Evolutionary conservation across 1,140 invertebrate genomes (phyloP), one percentile per base, ranked within the genome.

Genomic region (Macrotrachela quadricornifera): DNA sequence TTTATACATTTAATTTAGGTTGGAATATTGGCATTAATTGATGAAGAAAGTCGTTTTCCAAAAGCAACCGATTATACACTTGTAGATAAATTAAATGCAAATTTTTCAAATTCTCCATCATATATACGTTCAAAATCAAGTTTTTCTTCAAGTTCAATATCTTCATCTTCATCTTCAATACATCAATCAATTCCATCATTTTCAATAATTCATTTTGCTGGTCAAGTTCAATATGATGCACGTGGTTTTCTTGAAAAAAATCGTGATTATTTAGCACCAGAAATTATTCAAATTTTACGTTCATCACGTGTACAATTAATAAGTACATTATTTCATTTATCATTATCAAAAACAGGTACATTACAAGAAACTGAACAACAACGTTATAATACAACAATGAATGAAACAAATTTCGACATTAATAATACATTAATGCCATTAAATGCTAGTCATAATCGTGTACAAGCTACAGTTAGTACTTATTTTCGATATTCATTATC

Each of bases 31-130:
- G 85, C 83, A 66, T 75, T 94, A 30, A 71, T 94, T 42, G 87
- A 95, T 70, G 90, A 95, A 74, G 87, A 92, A 71, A 91, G 85
- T 81, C 91, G 83, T 78, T 85, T 66, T 16, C 59, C 59, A 0
- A 60, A 56, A 62, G 75, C 62, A 0, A 58, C 59, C 12, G 63
- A 64, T 52, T 21, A 50, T 9, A 56, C 59, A 0, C 57, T 64
- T 36, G 59, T 64, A 1, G 60, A 37, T 18, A 21, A 21, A 36
- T 30, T 30, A 30, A 30, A 30, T 30, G 21, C 21, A 2, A 30
- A 30, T 8, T 30, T 30, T 30, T 30, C 21, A 4, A 30, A 30
- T 30, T 30, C 21, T 30, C 21, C 21, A 30, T 4, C 8, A 8
- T 30, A 30, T 30, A 30, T 30, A 4, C 21, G 21, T 30, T 30